Percentiles rank a stretch among this genome's conserved stretches.
Conservation (phyloP, 2,113 vertebrate species). For the Mixornis gularis region DNA sequence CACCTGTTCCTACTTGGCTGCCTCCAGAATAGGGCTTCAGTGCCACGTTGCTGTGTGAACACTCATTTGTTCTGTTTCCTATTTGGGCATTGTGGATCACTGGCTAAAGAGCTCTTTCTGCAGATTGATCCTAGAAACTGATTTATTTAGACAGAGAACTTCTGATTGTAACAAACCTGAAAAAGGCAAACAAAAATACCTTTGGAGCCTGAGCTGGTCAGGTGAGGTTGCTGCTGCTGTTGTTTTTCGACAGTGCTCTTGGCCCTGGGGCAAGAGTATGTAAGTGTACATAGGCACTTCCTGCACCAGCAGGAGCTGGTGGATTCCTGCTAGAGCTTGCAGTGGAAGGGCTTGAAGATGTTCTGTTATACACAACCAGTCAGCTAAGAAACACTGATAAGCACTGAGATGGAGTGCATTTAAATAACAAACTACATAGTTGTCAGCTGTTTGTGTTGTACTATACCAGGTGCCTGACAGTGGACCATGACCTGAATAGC, state of each 20-base stretch:
- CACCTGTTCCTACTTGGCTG: neutral
- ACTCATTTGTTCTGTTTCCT: neutral
- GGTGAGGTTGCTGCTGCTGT: neutral
- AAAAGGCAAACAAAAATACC: neutral
- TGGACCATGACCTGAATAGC: neutral
- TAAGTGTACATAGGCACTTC: rapidly evolving
- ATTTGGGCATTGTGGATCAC: neutral
- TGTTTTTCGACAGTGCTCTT: neutral
- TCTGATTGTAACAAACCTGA: neutral
- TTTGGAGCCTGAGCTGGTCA: neutral
- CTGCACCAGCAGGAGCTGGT: neutral
- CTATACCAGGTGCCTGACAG: neutral
- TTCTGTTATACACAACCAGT: neutral
- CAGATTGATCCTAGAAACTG: neutral
- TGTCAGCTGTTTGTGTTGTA: neutral
- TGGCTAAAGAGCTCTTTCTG: neutral
- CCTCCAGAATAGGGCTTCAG: neutral
- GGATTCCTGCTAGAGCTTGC: neutral
- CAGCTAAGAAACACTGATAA: neutral
- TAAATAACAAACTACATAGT: neutral
- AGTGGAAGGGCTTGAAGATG: neutral
- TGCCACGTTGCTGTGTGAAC: neutral
- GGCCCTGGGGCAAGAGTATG: neutral
- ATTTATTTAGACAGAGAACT: neutral
- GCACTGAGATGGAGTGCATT: neutral